Percentiles rank a stretch among this genome's conserved stretches.
phyloP scores from a whole-genome alignment of 2,113 vertebrate species.

The Grammomys dolichurus region DNA sequence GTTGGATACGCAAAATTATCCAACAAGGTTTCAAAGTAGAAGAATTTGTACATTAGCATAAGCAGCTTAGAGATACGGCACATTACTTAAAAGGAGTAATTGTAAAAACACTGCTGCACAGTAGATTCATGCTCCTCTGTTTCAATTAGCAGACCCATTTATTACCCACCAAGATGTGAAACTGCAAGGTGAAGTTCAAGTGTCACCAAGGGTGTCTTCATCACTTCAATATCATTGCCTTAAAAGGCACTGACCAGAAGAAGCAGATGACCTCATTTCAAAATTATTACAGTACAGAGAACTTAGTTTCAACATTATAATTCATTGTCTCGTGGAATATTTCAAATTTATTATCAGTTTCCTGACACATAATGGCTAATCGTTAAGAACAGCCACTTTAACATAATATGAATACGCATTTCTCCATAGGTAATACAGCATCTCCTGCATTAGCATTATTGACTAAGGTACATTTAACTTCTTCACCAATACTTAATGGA shows the following conservation, averaged over 20 bases:
- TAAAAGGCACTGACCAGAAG: conserved; percentile 94
- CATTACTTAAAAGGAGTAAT: conserved; percentile 58
- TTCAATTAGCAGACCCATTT: conserved; percentile 95
- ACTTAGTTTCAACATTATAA: conserved; percentile 94
- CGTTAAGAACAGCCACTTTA: conserved; percentile 93
- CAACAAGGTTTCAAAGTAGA: neutral
- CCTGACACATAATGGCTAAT: conserved; percentile 92
- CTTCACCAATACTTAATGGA: conserved; percentile 98
- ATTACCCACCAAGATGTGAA: conserved; percentile 91
- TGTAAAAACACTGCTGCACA: conserved; percentile 65
- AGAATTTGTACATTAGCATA: neutral
- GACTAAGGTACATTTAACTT: conserved; percentile 96
- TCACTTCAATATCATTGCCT: conserved; percentile 97
- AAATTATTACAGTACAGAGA: conserved; percentile 93
- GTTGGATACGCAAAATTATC: neutral
- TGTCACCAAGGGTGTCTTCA: conserved; percentile 91
- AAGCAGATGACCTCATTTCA: conserved; percentile 93
- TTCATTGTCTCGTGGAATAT: conserved; percentile 92
- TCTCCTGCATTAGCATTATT: conserved; percentile 95
- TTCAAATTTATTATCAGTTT: conserved; percentile 93
- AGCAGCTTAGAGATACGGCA: neutral
- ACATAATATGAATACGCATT: conserved; percentile 97
- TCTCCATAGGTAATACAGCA: conserved; percentile 92
- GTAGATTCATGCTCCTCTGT: conserved; percentile 89
- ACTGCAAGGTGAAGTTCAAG: conserved; percentile 92